Conservation (phyloP, 2,888 invertebrate genomes). For the Odontothrips loti region DNA sequence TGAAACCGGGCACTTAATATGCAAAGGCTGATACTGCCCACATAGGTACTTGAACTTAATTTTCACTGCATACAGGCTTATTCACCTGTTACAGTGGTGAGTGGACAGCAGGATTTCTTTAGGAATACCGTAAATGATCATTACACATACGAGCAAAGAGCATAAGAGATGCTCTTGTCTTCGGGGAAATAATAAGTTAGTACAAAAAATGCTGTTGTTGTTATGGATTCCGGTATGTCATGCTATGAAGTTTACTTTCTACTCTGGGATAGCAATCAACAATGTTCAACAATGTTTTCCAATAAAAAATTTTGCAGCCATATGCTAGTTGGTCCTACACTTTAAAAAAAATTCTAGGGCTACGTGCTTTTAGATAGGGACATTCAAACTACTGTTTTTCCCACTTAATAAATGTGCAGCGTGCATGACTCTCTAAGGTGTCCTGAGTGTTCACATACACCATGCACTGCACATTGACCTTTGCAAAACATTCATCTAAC, state of each 20-base stretch:
- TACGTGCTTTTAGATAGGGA: background rate
- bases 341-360: background rate
- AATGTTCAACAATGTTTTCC: background rate
- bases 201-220: too few species aligned
- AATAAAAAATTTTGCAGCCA: background rate
- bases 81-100: too few species aligned
- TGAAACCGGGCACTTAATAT: too few species aligned
- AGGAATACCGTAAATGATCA: too few species aligned
- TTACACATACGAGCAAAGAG: too few species aligned
- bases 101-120: too few species aligned
- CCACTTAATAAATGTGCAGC: background rate
- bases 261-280: background rate
- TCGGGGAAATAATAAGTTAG: too few species aligned
- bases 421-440: conserved; percentile 4
- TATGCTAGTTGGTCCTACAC: background rate
- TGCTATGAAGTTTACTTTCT: background rate
- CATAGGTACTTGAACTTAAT: too few species aligned
- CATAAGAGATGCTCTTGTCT: too few species aligned
- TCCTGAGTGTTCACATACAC: background rate
- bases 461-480: conserved; percentile 16
- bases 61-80: too few species aligned
- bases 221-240: background rate
- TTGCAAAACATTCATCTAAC: background rate
- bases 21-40: too few species aligned
- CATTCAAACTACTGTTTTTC: background rate